These are phyloP conservation scores for Pseudachorutes palmiensis DNA, from an alignment of 1,140 invertebrate species.

Conservation along the genomic window DNA sequence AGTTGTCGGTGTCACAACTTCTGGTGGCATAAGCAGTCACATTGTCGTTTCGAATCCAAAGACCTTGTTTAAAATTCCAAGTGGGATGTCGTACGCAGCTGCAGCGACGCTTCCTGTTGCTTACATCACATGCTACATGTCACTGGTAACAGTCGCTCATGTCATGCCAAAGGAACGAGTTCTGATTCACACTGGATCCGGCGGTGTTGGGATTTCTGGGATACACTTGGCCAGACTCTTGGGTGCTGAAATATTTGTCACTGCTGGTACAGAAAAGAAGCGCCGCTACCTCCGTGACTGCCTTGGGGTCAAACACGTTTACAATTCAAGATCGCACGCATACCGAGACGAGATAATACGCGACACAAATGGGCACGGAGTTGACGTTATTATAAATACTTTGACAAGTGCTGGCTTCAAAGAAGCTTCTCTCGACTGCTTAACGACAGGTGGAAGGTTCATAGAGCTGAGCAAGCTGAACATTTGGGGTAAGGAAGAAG, in stretches of 20 bases:
- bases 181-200: slow-evolving; percentile 56
- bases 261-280: slow-evolving; percentile 23
- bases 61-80: background rate
- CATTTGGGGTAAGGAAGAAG: slow-evolving; percentile 27
- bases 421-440: slow-evolving; percentile 55
- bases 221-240: slow-evolving; percentile 49
- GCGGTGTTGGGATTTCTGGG: slow-evolving; percentile 53
- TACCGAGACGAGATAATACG: slow-evolving; percentile 51
- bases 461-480: slow-evolving; percentile 66
- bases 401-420: slow-evolving; percentile 54
- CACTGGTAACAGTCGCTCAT: slow-evolving; percentile 6
- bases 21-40: slow-evolving; percentile 10
- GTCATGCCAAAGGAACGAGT: slow-evolving; percentile 46
- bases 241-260: slow-evolving; percentile 37
- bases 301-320: slow-evolving; percentile 43
- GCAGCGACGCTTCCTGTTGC: slow-evolving; percentile 16
- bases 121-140: slow-evolving; percentile 17
- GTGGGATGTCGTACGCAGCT: background rate
- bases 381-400: slow-evolving; percentile 57
- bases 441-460: slow-evolving; percentile 55
- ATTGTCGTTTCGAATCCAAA: background rate
- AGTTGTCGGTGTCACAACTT: slow-evolving; percentile 12
- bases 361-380: slow-evolving; percentile 46
- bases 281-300: slow-evolving; percentile 10
- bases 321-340: slow-evolving; percentile 48